Conservation (phyloP, 1,140 invertebrate genomes). For the Diorhabda carinulata region DNA sequence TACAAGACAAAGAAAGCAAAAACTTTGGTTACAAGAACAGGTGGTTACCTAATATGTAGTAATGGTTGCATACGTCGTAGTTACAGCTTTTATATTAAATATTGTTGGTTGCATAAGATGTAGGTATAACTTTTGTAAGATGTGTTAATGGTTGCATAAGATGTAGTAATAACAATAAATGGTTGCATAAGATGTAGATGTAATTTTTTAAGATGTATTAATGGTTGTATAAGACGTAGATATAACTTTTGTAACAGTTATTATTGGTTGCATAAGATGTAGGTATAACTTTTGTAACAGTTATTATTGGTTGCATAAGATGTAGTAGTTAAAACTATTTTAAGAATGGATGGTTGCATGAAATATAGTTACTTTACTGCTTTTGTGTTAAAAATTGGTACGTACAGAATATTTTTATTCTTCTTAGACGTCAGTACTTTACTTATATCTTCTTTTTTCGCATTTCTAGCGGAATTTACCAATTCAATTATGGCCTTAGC, state of each 20-base stretch:
- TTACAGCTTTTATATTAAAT: no score
- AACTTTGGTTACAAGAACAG: no score
- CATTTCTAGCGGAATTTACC: constrained; percentile 55
- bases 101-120: no score
- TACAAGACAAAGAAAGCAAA: constrained; percentile 38
- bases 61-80: no score
- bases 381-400: constrained; percentile 15
- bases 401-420: constrained; percentile 54
- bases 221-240: background rate
- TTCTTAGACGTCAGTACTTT: constrained; percentile 58
- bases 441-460: constrained; percentile 57
- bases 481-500: constrained; percentile 62
- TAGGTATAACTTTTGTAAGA: no score
- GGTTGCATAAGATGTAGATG: no score
- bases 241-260: no score
- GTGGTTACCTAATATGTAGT: no score
- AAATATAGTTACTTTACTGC: constrained; percentile 5
- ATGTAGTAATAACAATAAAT: no score
- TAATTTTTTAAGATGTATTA: background rate
- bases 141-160: no score
- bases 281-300: no score
- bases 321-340: background rate
- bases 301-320: background rate
- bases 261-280: background rate
- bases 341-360: no score